These are phyloP conservation scores for Scomber scombrus DNA, from an alignment of 2,113 vertebrate species.

Conservation along the genomic window DNA sequence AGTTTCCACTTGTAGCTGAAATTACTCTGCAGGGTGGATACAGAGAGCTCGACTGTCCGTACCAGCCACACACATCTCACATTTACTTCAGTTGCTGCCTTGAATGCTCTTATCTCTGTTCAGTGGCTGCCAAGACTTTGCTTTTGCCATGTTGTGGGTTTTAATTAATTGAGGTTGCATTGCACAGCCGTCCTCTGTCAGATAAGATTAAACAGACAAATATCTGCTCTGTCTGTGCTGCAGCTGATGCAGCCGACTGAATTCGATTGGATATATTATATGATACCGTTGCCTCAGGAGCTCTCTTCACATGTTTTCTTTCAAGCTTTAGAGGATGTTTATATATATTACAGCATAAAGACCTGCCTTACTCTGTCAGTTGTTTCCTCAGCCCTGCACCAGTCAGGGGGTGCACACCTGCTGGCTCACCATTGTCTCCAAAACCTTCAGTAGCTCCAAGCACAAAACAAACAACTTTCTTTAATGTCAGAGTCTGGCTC, in stretches of 20 bases:
- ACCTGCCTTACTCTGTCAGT: constrained; percentile 13
- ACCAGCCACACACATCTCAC: constrained; percentile 6
- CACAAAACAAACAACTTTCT: constrained; percentile 16
- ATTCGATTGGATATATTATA: background rate
- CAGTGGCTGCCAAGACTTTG: constrained; percentile 35
- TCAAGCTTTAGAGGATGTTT: constrained; percentile 8
- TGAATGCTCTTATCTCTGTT: constrained; percentile 22
- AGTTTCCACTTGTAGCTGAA: constrained; percentile 4
- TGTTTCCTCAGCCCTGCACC: background rate
- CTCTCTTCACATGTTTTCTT: background rate
- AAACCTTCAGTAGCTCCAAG: constrained; percentile 1
- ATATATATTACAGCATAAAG: background rate
- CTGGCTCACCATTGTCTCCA: constrained; percentile 24
- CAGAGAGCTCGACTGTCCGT: background rate
- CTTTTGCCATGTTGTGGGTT: constrained; percentile 22
- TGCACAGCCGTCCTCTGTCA: constrained; percentile 2
- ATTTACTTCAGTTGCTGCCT: constrained; percentile 9
- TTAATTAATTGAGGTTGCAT: constrained; percentile 25
- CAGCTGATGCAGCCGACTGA: background rate
- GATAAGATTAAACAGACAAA: constrained; percentile 28
- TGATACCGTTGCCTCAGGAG: background rate
- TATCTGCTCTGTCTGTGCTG: background rate
- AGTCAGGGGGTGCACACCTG: constrained; percentile 40
- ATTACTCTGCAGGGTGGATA: background rate
- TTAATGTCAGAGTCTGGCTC: background rate